Evolutionary conservation across 2,888 invertebrate genomes (phyloP).

Genomic region (Aphidius colemani): DNA sequence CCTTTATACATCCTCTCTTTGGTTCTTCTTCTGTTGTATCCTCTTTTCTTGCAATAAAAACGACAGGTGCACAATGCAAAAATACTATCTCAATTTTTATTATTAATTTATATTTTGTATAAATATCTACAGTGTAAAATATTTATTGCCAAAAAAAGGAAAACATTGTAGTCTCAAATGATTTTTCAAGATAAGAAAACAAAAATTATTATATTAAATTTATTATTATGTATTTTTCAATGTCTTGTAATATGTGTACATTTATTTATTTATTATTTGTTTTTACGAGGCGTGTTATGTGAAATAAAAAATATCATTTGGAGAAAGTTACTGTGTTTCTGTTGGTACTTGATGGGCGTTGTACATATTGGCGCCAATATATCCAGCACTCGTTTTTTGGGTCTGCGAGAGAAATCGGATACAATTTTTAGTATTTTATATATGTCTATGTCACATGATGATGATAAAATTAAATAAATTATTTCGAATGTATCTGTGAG

Average conservation of each 20-base stretch:
- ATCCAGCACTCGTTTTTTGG: constrained; percentile 25
- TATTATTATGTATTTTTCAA: not conserved
- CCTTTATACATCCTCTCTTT: constrained; percentile 13
- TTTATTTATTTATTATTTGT: too few relatives aligned
- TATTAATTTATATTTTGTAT: not conserved
- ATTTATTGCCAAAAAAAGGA: too few relatives aligned
- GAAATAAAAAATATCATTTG: not conserved
- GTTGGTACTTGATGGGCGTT: constrained; percentile 1
- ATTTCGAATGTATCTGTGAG: too few relatives aligned
- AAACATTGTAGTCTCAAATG: too few relatives aligned
- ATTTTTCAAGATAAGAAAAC: not conserved
- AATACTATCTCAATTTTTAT: constrained; percentile 11
- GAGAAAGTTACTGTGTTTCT: constrained; percentile 20
- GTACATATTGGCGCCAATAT: constrained; percentile 25
- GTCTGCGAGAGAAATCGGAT: constrained; percentile 25
- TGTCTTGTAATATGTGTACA: not conserved
- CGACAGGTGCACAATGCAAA: constrained; percentile 23
- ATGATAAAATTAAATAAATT: too few relatives aligned
- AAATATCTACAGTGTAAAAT: not conserved
- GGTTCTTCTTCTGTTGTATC: not conserved
- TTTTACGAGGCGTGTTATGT: too few relatives aligned
- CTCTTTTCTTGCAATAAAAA: not conserved
- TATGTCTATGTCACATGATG: not conserved
- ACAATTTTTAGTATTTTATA: not conserved
- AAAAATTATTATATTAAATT: not conserved